Percentiles rank a stretch among this genome's conserved stretches.
phyloP scores from a whole-genome alignment of 2,113 vertebrate genomes.

The Heloderma charlesbogerti region DNA sequence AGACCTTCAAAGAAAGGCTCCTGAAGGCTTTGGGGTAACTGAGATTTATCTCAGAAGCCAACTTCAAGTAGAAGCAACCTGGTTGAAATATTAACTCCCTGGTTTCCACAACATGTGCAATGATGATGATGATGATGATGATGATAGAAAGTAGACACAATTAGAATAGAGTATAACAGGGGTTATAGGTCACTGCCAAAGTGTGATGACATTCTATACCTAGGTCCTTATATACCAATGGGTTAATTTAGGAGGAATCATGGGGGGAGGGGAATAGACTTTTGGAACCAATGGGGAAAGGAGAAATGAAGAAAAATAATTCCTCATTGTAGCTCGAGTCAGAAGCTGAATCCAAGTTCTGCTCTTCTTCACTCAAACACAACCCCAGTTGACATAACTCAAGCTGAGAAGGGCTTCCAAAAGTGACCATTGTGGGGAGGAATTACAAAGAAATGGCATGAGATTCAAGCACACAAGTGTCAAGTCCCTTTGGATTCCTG shows the following conservation, averaged over 20 bases:
- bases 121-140: too few species aligned
- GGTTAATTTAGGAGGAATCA: conserved; percentile 37
- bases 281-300: background rate
- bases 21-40: conserved; percentile 58
- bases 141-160: too few species aligned
- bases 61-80: conserved; percentile 59
- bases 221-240: conserved; percentile 47
- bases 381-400: background rate
- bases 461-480: background rate
- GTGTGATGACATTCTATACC: conserved; percentile 24
- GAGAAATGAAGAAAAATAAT: background rate
- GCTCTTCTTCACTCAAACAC: background rate
- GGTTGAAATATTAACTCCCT: conserved; percentile 55
- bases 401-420: too few species aligned
- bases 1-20: conserved; percentile 64
- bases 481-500: background rate
- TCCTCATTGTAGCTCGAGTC: background rate
- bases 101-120: conserved; percentile 3
- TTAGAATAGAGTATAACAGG: conserved; percentile 35
- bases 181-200: conserved; percentile 31
- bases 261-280: background rate
- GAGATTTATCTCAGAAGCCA: conserved; percentile 50
- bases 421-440: background rate
- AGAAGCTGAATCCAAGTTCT: background rate
- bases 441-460: background rate